A percentile compares a stretch with the other conserved stretches of the same genome.
Evolutionary conservation across 2,888 invertebrate genomes (phyloP).

Genomic region (Brachypalpus laphriformis): DNA sequence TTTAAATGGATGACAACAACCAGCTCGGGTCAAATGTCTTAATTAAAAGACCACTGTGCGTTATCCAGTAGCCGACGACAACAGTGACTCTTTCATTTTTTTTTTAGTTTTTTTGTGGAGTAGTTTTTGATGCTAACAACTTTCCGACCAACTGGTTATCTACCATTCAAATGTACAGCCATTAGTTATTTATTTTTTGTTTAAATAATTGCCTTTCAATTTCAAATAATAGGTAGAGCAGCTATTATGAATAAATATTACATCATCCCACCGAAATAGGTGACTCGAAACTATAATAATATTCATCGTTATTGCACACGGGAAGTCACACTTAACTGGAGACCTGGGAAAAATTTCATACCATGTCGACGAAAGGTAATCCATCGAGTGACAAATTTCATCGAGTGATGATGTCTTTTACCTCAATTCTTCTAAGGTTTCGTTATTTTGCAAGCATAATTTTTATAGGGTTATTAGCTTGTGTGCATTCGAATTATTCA

Average conservation of each 20-base stretch:
- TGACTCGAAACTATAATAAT: slow-evolving; percentile 13
- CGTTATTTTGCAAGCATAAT: slow-evolving; percentile 43
- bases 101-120: neutral
- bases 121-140: neutral
- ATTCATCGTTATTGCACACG: slow-evolving; percentile 32
- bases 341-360: slow-evolving; percentile 12
- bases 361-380: neutral
- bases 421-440: slow-evolving; percentile 31
- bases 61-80: slow-evolving; percentile 34
- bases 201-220: slow-evolving; percentile 9
- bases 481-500: slow-evolving; percentile 32
- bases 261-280: slow-evolving; percentile 39
- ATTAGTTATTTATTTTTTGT: neutral
- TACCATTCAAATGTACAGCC: neutral
- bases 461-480: slow-evolving; percentile 28
- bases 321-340: slow-evolving; percentile 21
- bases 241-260: slow-evolving; percentile 25
- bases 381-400: slow-evolving; percentile 26
- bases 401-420: neutral
- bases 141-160: slow-evolving; percentile 20
- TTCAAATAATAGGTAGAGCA: neutral
- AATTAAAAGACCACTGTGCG: slow-evolving; percentile 55
- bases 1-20: slow-evolving; percentile 47
- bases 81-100: slow-evolving; percentile 19
- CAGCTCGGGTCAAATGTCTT: slow-evolving; percentile 62